Conservation (phyloP, 2,113 vertebrate genomes). For the Trochalopteron elliotii region DNA sequence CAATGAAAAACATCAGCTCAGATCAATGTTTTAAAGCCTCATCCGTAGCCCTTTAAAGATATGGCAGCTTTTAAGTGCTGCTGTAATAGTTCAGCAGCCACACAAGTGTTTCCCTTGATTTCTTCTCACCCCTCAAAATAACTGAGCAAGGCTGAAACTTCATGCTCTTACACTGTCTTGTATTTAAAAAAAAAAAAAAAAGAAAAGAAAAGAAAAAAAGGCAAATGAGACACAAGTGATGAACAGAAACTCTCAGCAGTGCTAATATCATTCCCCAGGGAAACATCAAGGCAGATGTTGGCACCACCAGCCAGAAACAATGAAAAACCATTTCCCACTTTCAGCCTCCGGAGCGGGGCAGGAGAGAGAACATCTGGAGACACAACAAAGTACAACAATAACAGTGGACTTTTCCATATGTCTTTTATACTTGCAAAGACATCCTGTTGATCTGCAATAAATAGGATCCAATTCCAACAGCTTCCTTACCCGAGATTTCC, state of each 20-base stretch:
- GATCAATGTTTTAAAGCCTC: not conserved
- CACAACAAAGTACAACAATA: not conserved
- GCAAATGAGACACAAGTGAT: not conserved
- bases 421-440: not conserved
- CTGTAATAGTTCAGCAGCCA: not conserved
- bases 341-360: not conserved
- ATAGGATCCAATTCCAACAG: slow-evolving; percentile 31
- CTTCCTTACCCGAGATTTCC: not conserved
- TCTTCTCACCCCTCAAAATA: not conserved
- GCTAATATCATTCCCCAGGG: not conserved
- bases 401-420: slow-evolving; percentile 18
- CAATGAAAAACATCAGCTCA: not conserved
- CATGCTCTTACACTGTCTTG: not conserved
- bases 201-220: not conserved
- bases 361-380: slow-evolving; percentile 42
- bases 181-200: not conserved
- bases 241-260: slow-evolving; percentile 2
- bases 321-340: not conserved
- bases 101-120: not conserved
- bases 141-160: not conserved
- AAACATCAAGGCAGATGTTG: slow-evolving; percentile 36
- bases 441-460: slow-evolving; percentile 49
- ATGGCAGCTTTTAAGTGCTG: not conserved
- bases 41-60: not conserved
- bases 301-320: not conserved